Base-by-base conservation (phyloP, 37 sponge, comb jelly and placozoan species). In the Diacarnus erythraeanus region DNA sequence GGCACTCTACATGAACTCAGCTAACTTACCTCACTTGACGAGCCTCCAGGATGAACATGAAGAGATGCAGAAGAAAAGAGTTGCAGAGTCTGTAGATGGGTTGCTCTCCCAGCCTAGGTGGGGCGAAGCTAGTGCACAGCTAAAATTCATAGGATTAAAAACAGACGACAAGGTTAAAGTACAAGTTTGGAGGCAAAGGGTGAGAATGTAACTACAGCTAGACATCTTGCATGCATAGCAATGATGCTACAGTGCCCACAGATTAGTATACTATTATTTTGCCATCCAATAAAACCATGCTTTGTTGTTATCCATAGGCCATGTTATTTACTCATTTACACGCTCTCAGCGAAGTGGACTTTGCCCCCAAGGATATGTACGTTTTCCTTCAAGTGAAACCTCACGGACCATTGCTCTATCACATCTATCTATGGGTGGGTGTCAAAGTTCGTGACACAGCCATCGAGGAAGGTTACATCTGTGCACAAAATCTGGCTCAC, bases 1-100 rank as follows among this genome's bases (percentile, higher is more conserved):
- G 74, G 59, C 71, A 69, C 71, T 71, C 47, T 89, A 76, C 58
- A 80, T 89, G 81, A 79, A 79, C 63, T 79, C 76, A 18, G 84
- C 85, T 12, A 78, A 76, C 56, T 42, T 72, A 10, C 68, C 76
- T 20, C 83, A 84, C 64, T 70, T 89, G 51, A 80, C 66, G 29
- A 57, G 75, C 67, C 51, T 84, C 29, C 38, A 61, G 41, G 69
- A 64, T 39, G 36, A 75, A 1, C 42, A 79, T n/a, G 64, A 76
- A 8, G 42, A 57, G 47, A 80, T 71, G 47, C 47, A 66, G 64
- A 29, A 26, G 21, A 60, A 70, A 9, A 18, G 44, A 29, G 90
- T 69, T 2, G 64, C 59, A 44, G 59, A 27, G 71, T 59, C 37
- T 18, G 76, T 77, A 34, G 75, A 80, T 3, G 70, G 26, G 9